Percentiles rank a stretch among this genome's conserved stretches.
Evolutionary conservation across 2,888 invertebrate species (phyloP).

Genomic region (Andrena bucephala): DNA sequence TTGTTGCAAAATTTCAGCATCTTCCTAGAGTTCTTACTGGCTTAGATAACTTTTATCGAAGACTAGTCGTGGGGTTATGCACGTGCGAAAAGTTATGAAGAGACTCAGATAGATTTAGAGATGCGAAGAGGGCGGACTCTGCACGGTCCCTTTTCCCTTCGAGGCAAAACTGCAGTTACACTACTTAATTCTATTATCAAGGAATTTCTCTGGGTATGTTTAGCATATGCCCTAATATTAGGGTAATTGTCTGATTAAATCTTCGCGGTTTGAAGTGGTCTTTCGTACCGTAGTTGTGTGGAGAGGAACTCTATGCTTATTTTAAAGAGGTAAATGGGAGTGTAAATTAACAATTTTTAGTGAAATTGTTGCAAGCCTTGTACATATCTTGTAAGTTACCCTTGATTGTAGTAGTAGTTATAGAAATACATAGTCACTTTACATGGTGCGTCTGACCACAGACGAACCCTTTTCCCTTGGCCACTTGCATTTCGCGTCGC

Average conservation of each 20-base stretch:
- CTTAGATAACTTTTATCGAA: neutral
- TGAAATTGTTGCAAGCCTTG: no score
- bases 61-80: neutral
- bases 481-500: neutral
- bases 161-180: no score
- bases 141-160: no score
- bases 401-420: neutral
- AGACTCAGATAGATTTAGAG: neutral
- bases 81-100: neutral
- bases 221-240: neutral
- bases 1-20: neutral
- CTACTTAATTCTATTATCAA: no score
- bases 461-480: neutral
- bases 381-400: no score
- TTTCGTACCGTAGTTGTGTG: no score
- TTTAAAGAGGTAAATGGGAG: no score
- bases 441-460: neutral
- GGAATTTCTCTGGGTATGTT: neutral
- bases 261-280: no score
- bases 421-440: neutral
- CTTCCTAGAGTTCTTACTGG: neutral
- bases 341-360: no score
- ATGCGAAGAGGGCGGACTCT: no score
- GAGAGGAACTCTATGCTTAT: no score
- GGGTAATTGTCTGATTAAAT: no score